Evolutionary conservation across 2,113 vertebrate genomes (phyloP), one percentile per base, ranked within the genome.

Genomic region (Periophthalmodon schlosseri): DNA sequence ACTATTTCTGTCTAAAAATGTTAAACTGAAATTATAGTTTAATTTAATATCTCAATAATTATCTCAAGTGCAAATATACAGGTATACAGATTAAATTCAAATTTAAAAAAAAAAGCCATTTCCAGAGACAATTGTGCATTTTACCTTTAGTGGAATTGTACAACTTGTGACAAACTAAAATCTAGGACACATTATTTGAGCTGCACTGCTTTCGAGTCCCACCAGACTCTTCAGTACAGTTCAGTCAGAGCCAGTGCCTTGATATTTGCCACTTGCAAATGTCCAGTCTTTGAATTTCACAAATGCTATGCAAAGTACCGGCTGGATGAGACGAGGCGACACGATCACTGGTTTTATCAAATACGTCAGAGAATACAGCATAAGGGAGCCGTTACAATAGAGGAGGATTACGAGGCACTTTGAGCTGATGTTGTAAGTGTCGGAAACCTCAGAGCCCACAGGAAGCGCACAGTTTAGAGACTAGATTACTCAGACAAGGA

Each of bases 241-340:
- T 10, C 10, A 3, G 21, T 57, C 69, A 73, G 49, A 67, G 69
- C 74, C 72, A 20, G 82, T 64, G 34, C 63, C 60, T 7, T 18
- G 54, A 73, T 47, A 77, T 78, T 78, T 77, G 68, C 57, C 21
- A 12, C 39, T 49, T 84, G 83, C 75, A 87, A 84, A 85, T 72
- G 69, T 13, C n/a, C 20, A 3, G 23, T 72, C 72, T 79, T 74
- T 79, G 65, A 83, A 83, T 74, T 70, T 20, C 54, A 61, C 75
- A 76, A 84, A 88, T 77, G 16, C 9, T 16, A 78, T 83, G 81
- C 83, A 87, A 84, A 86, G 44, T 24, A 24, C 5, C 0, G 46
- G 47, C 21, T 2, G 3, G 3, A 2, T 65, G 56, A 33, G 46
- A 21, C 49, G 21, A 20, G 1, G 4, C 39, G 36, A 61, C 13